Percentiles rank a stretch among this genome's conserved stretches.
Conservation (phyloP, 1,140 invertebrate genomes). For the Aphaenogaster rudis region DNA sequence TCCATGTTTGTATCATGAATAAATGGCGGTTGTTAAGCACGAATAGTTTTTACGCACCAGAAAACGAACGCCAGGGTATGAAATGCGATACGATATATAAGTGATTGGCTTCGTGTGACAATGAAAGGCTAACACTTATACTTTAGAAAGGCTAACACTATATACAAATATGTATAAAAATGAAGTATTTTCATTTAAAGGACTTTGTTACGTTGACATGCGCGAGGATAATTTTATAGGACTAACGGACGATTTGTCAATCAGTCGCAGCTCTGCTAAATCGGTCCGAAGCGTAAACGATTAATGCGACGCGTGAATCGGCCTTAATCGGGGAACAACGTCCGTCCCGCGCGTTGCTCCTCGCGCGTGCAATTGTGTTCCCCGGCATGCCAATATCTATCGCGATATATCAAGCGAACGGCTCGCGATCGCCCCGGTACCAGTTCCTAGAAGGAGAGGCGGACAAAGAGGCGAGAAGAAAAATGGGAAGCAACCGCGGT, state of each 20-base stretch:
- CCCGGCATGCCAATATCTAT: slow-evolving; percentile 65
- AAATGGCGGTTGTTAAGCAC: slow-evolving; percentile 1
- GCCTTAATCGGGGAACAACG: slow-evolving; percentile 51
- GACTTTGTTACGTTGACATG: not conserved
- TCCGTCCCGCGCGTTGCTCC: slow-evolving; percentile 6
- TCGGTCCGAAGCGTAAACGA: not conserved
- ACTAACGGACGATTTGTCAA: not conserved
- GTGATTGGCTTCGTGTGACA: not conserved
- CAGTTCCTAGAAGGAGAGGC: slow-evolving; percentile 61
- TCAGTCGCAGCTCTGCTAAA: not conserved
- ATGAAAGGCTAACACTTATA: not conserved
- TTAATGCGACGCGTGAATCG: slow-evolving; percentile 51
- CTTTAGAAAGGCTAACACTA: not conserved
- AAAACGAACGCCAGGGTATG: not conserved
- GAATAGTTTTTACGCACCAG: not conserved
- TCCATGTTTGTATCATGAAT: not conserved
- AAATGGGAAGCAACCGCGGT: slow-evolving; percentile 64
- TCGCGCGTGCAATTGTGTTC: slow-evolving; percentile 55
- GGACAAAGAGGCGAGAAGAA: slow-evolving; percentile 65
- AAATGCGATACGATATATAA: slow-evolving; percentile 9
- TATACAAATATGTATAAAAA: not conserved
- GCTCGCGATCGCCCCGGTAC: slow-evolving; percentile 46
- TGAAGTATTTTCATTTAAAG: not conserved
- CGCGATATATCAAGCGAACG: slow-evolving; percentile 67
- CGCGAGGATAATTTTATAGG: not conserved